Evolutionary conservation across 2,113 vertebrate genomes (phyloP), one percentile per base, ranked within the genome.

Genomic region (Hippocampus mohnikei): DNA sequence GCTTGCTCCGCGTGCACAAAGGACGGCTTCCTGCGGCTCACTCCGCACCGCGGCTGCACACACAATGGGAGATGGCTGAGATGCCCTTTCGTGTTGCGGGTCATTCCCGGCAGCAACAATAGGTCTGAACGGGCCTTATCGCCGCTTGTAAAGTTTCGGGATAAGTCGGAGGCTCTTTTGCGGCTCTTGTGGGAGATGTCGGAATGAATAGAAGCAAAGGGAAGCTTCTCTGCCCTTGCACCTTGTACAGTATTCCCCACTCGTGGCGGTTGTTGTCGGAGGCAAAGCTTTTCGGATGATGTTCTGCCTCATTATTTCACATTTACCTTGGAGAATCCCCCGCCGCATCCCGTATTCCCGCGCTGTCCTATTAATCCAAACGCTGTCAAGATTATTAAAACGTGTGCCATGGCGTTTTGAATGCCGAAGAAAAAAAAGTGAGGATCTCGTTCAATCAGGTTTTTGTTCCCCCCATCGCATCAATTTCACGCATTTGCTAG

Each of bases 71-170:
- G 86, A 91, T 84, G 83, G 81, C 83, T 73, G 20, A 83, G 86
- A 88, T 89, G 84, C 79, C 84, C 86, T 89, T 78, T 78, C 61
- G 58, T 89, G 87, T 84, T 82, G 83, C 44, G 85, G 87, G 87
- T 90, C 81, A 84, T 18, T 29, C 46, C 52, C 0, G 69, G 79
- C 82, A 64, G 69, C 83, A 85, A 85, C 87, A 88, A 87, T 84
- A 77, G 85, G 81, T 60, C 77, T 76, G 86, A 84, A 83, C 81
- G 59, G 83, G 66, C 66, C 86, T 91, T 88, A 89, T 91, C 87
- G 85, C 72, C 67, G 41, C 86, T 86, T 89, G 86, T 89, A 89
- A 90, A 79, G 85, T 80, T 79, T 37, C 46, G 44, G 83, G 80
- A 84, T 81, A 82, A 82, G 79, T 74, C 63, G 41, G 77, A 62